Percentiles rank a stretch among this genome's conserved stretches.
phyloP scores from a whole-genome alignment of 2,113 vertebrate genomes.

The Melanerpes formicivorus region DNA sequence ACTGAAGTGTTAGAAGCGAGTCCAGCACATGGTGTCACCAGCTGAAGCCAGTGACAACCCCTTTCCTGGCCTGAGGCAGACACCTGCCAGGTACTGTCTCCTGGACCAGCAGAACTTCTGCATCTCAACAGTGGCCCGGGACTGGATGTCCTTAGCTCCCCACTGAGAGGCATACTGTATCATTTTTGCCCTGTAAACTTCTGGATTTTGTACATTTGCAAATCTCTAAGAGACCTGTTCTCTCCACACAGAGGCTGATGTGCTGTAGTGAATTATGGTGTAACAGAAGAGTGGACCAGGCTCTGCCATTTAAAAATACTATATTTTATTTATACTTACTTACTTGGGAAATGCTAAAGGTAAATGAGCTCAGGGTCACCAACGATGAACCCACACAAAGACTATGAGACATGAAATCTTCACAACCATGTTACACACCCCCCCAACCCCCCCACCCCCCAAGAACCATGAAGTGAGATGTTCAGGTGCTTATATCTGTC shows the following conservation, averaged over 20 bases:
- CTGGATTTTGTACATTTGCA: neutral
- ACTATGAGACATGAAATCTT: conserved; percentile 21
- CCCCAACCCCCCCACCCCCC: no score
- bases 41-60: neutral
- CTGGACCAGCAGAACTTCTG: neutral
- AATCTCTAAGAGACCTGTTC: neutral
- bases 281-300: conserved; percentile 33
- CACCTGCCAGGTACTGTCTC: neutral
- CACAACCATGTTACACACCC: conserved; percentile 52
- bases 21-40: accelerated
- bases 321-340: conserved; percentile 76
- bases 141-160: accelerated
- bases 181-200: neutral
- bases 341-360: conserved; percentile 58
- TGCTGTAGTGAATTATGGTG: neutral
- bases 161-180: accelerated
- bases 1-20: accelerated
- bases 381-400: conserved; percentile 55
- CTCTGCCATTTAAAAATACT: conserved; percentile 72
- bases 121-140: neutral
- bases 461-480: conserved; percentile 40
- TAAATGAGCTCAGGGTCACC: conserved; percentile 43
- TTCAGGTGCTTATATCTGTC: conserved; percentile 51
- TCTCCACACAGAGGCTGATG: neutral
- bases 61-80: neutral